phyloP scores from a whole-genome alignment of 1,140 invertebrate species.

The Drosophila kikkawai region DNA sequence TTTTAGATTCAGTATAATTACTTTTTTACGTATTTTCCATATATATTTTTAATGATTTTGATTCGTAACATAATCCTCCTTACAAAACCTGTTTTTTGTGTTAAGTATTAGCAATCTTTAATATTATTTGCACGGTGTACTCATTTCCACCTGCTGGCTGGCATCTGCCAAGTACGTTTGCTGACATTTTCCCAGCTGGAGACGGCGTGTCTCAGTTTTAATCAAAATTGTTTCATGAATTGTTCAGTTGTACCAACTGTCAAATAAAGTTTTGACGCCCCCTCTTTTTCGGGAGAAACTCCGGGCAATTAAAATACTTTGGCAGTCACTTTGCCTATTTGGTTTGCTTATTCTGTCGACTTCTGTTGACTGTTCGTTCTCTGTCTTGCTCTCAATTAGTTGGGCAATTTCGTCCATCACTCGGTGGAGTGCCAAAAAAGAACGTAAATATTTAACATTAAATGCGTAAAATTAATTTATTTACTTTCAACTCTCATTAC shows the following conservation, averaged over 20 bases:
- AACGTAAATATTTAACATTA: constrained; percentile 62
- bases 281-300: constrained; percentile 43
- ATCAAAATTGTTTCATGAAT: constrained; percentile 84
- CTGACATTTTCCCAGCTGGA: constrained; percentile 39
- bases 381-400: constrained; percentile 64
- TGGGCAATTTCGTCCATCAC: constrained; percentile 51
- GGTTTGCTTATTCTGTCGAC: constrained; percentile 34
- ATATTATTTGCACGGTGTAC: background rate
- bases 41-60: too few relatives aligned
- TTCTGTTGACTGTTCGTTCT: constrained; percentile 39
- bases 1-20: too few relatives aligned
- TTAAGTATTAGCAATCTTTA: background rate
- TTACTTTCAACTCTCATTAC: constrained; percentile 66
- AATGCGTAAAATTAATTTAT: constrained; percentile 64
- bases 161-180: constrained; percentile 45
- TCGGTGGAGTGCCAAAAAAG: constrained; percentile 23
- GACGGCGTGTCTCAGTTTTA: constrained; percentile 72
- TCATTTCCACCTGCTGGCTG: constrained; percentile 43
- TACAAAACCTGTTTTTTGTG: background rate
- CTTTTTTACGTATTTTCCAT: too few relatives aligned
- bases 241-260: constrained; percentile 78
- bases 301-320: constrained; percentile 82
- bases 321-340: constrained; percentile 64
- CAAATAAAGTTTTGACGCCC: constrained; percentile 80
- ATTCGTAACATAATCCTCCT: background rate